Conservation (phyloP, 1,140 invertebrate genomes). For the Zaprionus ghesquierei region DNA sequence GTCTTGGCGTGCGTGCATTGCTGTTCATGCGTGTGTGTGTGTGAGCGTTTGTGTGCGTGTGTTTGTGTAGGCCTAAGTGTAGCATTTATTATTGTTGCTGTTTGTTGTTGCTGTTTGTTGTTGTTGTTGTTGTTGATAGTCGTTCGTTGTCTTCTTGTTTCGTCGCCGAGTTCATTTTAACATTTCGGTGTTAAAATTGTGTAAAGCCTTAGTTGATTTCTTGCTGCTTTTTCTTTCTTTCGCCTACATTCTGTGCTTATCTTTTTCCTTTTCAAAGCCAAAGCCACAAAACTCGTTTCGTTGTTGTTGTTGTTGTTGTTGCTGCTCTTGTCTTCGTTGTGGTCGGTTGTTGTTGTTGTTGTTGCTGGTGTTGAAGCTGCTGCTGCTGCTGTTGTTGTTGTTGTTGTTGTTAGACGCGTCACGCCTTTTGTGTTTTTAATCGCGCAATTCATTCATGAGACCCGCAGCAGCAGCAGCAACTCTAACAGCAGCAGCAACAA, state of each 20-base stretch:
- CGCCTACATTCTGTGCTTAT: constrained; percentile 42
- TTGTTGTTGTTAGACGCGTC: constrained; percentile 37
- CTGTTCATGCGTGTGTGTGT: background rate
- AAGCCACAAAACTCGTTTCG: constrained; percentile 47
- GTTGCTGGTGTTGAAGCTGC: background rate
- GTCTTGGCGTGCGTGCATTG: background rate
- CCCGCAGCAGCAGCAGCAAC: constrained; percentile 21
- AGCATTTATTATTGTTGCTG: background rate
- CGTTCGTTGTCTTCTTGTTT: constrained; percentile 6
- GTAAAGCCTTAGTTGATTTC: constrained; percentile 21
- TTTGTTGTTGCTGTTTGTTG: constrained; percentile 11
- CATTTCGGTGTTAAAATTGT: constrained; percentile 37
- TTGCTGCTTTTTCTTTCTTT: constrained; percentile 25
- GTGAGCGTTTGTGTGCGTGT: constrained; percentile 11
- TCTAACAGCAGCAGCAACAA: constrained; percentile 4
- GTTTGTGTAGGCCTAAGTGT: constrained; percentile 8
- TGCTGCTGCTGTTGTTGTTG: background rate
- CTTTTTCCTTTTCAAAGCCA: constrained; percentile 38
- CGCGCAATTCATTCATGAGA: constrained; percentile 49
- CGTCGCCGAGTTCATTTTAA: constrained; percentile 6
- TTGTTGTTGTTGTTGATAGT: too few relatives aligned
- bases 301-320: constrained; percentile 17
- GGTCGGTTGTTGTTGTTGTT: background rate
- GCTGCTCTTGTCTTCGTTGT: background rate
- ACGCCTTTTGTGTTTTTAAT: constrained; percentile 56